Percentiles rank a stretch among this genome's conserved stretches.
phyloP scores from a whole-genome alignment of 1,140 invertebrate genomes.

The Aphaenogaster ashmeadi region DNA sequence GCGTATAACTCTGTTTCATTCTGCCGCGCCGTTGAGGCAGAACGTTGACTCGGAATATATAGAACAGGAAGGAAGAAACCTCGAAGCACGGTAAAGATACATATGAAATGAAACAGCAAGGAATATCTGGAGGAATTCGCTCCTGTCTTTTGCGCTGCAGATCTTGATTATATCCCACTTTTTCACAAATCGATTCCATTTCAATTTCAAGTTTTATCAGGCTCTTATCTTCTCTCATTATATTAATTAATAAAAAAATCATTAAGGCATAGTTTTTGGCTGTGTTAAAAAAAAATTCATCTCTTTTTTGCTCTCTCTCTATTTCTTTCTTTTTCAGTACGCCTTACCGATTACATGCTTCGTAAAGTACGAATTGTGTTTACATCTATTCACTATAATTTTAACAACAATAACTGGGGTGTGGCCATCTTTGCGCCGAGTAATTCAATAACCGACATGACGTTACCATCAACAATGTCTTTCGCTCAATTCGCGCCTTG shows the following conservation, averaged over 20 bases:
- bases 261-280: conserved; percentile 66
- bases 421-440: neutral
- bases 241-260: conserved; percentile 77
- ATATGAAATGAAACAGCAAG: conserved; percentile 33
- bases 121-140: conserved; percentile 5
- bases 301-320: neutral
- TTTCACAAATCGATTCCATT: conserved; percentile 9
- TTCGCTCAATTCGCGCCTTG: conserved; percentile 77
- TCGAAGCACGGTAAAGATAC: conserved; percentile 20
- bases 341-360: conserved; percentile 68
- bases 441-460: conserved; percentile 66
- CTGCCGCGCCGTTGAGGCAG: conserved; percentile 15
- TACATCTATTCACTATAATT: conserved; percentile 15
- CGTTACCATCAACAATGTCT: conserved; percentile 79
- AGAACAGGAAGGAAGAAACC: conserved; percentile 27
- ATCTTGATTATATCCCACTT: conserved; percentile 38
- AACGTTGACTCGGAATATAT: conserved; percentile 31
- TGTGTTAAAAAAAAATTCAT: conserved; percentile 75
- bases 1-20: conserved; percentile 58
- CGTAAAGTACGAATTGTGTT: conserved; percentile 63
- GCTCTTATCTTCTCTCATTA: conserved; percentile 61
- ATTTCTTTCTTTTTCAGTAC: conserved; percentile 5
- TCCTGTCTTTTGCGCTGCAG: conserved; percentile 47
- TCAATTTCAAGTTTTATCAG: conserved; percentile 28
- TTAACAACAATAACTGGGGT: neutral